These are phyloP conservation scores for Chaetorhynchus papuensis DNA, from an alignment of 2,113 vertebrate genomes.

Conservation along the genomic window DNA sequence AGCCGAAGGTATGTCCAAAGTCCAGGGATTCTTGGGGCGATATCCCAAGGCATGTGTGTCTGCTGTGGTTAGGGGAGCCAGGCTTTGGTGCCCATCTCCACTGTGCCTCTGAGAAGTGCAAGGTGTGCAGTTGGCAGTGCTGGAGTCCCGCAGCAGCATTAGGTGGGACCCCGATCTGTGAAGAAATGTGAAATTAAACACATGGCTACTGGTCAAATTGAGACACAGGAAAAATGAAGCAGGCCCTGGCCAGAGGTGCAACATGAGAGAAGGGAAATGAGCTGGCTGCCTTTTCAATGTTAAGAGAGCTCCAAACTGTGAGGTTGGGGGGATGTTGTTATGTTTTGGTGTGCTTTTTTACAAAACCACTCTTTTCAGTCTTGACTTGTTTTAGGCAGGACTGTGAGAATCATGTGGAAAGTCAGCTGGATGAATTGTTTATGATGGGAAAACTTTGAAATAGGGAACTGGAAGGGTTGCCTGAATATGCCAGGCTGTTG, in stretches of 20 bases:
- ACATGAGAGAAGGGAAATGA: neutral
- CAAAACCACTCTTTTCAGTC: neutral
- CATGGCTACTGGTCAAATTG: neutral
- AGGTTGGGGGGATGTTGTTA: neutral
- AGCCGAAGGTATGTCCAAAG: neutral
- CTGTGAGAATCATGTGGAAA: neutral
- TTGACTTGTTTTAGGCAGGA: neutral
- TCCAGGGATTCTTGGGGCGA: neutral
- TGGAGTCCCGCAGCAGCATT: neutral
- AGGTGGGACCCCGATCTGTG: neutral
- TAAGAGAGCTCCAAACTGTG: neutral
- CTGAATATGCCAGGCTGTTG: neutral
- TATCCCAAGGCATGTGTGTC: neutral
- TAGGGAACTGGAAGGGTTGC: neutral
- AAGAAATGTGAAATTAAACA: neutral
- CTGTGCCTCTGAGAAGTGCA: neutral
- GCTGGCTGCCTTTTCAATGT: rapidly evolving
- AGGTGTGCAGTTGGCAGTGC: rapidly evolving
- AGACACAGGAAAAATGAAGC: neutral
- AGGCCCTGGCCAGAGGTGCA: neutral
- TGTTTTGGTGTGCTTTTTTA: neutral
- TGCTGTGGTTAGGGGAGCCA: rapidly evolving
- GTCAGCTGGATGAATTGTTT: neutral
- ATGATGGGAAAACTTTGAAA: neutral
- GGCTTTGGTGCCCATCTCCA: neutral